phyloP scores from a whole-genome alignment of 1,140 invertebrate species.

The Brachystomella parvula region DNA sequence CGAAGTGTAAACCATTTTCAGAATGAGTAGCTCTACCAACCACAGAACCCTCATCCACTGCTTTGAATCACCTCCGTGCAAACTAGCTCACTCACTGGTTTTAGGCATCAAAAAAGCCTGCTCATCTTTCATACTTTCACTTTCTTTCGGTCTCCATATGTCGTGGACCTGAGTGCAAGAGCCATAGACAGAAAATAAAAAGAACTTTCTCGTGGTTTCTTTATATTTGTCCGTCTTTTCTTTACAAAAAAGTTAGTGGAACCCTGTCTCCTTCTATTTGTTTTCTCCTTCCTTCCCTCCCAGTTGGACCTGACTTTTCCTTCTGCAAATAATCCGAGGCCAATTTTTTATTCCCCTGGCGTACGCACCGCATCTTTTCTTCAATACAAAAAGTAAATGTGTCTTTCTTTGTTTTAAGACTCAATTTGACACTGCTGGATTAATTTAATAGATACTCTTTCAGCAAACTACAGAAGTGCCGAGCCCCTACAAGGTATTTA shows the following conservation, averaged over 20 bases:
- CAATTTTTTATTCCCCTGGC: not conserved
- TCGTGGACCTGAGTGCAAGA: not conserved
- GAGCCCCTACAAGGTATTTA: too few species aligned
- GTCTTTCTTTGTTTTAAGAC: not conserved
- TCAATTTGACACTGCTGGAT: not conserved
- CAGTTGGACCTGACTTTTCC: not conserved
- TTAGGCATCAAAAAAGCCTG: not conserved
- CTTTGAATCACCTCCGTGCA: constrained; percentile 7
- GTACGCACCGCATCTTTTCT: not conserved
- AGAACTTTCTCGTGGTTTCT: not conserved
- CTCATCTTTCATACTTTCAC: constrained; percentile 18
- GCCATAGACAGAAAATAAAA: not conserved
- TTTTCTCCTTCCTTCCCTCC: not conserved
- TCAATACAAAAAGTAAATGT: not conserved
- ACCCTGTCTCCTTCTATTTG: not conserved
- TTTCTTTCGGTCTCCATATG: constrained; percentile 3
- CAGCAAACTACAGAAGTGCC: too few species aligned
- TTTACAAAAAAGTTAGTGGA: not conserved
- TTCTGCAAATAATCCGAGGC: constrained; percentile 1
- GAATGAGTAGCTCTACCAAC: not conserved
- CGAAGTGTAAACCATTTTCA: constrained; percentile 25
- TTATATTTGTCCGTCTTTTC: not conserved
- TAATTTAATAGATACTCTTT: not conserved
- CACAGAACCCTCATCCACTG: too few species aligned
- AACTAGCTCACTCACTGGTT: not conserved